Base-by-base conservation (phyloP, 2,113 vertebrate genomes). In the Leptobrachium leishanense region DNA sequence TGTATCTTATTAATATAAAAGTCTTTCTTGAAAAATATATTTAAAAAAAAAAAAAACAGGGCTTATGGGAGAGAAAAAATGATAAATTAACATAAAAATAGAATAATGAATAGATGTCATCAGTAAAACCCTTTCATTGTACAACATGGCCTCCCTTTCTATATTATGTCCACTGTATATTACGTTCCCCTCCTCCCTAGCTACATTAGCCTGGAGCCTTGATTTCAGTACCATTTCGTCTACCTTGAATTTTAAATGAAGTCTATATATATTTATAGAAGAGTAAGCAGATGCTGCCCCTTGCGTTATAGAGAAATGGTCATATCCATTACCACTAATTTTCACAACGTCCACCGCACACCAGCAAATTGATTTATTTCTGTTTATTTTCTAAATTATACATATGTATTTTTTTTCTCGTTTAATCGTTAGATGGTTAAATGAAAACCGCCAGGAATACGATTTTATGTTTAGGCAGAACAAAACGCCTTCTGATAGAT, bases 211-310 rank as follows among this genome's bases (percentile, higher is more conserved):
- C 76, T 53, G 67, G 20, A 70, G 76, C 76, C 31, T 42, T 77
- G 62, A 63, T 77, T 70, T 77, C 55, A 46, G 8, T 40, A 5
- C 71, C 63, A 20, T 59, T 69, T 77, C 62, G 55, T 70, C 68
- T 70, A 7, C 55, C 55, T 70, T 77, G 76, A n/a, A 70, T 77
- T 70, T 77, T 77, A 68, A 77, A 77, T 77, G 20, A 70, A 54
- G 43, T 70, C 43, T 42, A 77, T 77, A 77, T 77, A 77, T 53
- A 70, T 77, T 77, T 77, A 70, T 70, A 68, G 40, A 70, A 55
- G 31, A 77, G 54, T 71, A 20, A 77, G 67, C 55, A 20, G 57
- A 77, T 77, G 69, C 68, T 50, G 76, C 20, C 11, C 20, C 20
- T 31, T 31, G 20, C 40, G 50, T 20, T 46, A 69, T 59, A 69